phyloP scores from a whole-genome alignment of 1,140 invertebrate genomes.

The Nymphalis io region DNA sequence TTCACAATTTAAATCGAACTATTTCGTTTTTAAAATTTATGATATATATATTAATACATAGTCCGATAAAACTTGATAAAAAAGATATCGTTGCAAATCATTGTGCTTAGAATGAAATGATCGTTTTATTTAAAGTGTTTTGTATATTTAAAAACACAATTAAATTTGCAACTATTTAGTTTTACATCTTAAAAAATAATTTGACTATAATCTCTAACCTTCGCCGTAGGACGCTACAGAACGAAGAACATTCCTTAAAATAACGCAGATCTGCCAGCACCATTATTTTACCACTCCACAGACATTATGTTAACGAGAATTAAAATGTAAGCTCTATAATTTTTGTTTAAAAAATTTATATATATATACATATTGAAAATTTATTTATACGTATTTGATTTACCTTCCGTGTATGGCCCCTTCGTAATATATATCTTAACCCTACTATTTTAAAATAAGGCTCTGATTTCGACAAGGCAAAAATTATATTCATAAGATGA shows the following conservation, averaged over 20 bases:
- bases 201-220: slow-evolving; percentile 41
- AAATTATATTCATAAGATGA: slow-evolving; percentile 51
- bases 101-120: slow-evolving; percentile 8
- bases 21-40: not conserved
- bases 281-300: slow-evolving; percentile 57
- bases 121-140: not conserved
- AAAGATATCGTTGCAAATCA: slow-evolving; percentile 6
- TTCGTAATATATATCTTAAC: slow-evolving; percentile 60
- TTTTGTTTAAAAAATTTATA: slow-evolving; percentile 32
- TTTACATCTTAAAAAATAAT: slow-evolving; percentile 39
- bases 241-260: slow-evolving; percentile 29
- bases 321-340: slow-evolving; percentile 44
- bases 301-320: slow-evolving; percentile 34
- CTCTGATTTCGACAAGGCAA: slow-evolving; percentile 63
- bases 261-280: slow-evolving; percentile 76
- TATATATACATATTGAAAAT: slow-evolving; percentile 43
- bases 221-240: slow-evolving; percentile 2
- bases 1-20: slow-evolving; percentile 9
- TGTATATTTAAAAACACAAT: slow-evolving; percentile 34
- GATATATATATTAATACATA: slow-evolving; percentile 10
- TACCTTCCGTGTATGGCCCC: slow-evolving; percentile 60
- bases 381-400: slow-evolving; percentile 37
- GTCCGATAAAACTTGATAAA: slow-evolving; percentile 12
- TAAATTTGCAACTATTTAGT: slow-evolving; percentile 35
- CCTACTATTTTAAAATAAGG: slow-evolving; percentile 68